Conservation (phyloP, 2,797 vertebrate genomes). For the Mus minutoides region DNA sequence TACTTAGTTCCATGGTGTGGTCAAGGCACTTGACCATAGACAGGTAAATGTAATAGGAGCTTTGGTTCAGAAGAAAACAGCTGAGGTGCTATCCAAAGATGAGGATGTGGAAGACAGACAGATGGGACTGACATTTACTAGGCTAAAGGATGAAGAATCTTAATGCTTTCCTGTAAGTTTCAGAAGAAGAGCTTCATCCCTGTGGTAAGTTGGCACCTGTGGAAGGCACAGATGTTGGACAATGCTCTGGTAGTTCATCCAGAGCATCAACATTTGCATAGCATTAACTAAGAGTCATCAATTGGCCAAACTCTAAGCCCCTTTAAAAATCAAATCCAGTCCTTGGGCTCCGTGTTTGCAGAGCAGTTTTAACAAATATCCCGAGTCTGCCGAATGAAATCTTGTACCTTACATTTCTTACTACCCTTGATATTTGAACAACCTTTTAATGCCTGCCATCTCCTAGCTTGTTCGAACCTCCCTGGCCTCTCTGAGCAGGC, state of each 20-base stretch:
- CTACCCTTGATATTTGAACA: background rate
- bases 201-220: background rate
- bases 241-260: background rate
- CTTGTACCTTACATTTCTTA: background rate
- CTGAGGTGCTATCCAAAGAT: background rate
- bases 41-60: background rate
- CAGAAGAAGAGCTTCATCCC: background rate
- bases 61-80: background rate
- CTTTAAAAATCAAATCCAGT: background rate
- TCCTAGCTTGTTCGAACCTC: background rate
- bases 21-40: background rate
- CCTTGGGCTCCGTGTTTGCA: background rate
- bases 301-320: background rate
- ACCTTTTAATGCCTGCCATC: background rate
- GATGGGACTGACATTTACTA: background rate
- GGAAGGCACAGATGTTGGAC: background rate
- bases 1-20: background rate
- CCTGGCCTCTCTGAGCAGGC: background rate
- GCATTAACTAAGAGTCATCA: background rate
- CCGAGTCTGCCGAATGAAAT: background rate
- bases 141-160: background rate
- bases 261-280: background rate
- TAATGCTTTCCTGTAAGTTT: background rate
- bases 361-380: background rate
- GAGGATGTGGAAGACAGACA: background rate